These are phyloP conservation scores for Melolontha melolontha DNA, from an alignment of 2,888 invertebrate genomes.

Conservation along the genomic window DNA sequence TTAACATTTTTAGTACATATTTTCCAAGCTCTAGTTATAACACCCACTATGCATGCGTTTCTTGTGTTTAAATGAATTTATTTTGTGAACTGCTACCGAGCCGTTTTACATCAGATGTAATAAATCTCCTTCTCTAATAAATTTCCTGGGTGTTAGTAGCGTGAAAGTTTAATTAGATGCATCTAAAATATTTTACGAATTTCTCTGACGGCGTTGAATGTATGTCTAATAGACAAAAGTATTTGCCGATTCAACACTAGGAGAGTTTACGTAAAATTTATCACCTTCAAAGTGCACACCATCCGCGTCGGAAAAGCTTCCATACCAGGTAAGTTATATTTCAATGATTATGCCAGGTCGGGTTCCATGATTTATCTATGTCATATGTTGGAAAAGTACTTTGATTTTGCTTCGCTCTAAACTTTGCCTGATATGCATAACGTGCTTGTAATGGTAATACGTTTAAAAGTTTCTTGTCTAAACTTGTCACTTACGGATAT, in stretches of 20 bases:
- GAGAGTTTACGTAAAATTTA: background rate
- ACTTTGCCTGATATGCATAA: constrained; percentile 25
- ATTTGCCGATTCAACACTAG: constrained; percentile 22
- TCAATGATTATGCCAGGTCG: constrained; percentile 16
- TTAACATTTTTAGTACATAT: too few relatives aligned
- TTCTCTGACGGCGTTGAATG: constrained; percentile 8
- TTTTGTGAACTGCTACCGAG: too few relatives aligned
- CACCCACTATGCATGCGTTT: too few relatives aligned
- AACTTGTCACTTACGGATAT: constrained; percentile 26
- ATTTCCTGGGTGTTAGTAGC: background rate
- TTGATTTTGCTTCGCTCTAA: constrained; percentile 36
- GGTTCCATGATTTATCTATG: constrained; percentile 36
- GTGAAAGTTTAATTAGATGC: constrained; percentile 24
- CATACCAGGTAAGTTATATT: constrained; percentile 25
- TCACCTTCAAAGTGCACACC: too few relatives aligned
- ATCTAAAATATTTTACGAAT: constrained; percentile 5
- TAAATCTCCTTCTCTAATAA: too few relatives aligned
- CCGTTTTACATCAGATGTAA: too few relatives aligned
- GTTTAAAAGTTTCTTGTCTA: constrained; percentile 21
- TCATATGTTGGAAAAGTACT: constrained; percentile 38
- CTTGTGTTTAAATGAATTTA: too few relatives aligned
- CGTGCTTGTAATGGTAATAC: constrained; percentile 5
- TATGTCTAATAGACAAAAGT: constrained; percentile 27
- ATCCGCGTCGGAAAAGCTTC: background rate
- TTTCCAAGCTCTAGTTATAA: too few relatives aligned